phyloP scores from a whole-genome alignment of 2,888 invertebrate species.

The Gryllus longicercus region DNA sequence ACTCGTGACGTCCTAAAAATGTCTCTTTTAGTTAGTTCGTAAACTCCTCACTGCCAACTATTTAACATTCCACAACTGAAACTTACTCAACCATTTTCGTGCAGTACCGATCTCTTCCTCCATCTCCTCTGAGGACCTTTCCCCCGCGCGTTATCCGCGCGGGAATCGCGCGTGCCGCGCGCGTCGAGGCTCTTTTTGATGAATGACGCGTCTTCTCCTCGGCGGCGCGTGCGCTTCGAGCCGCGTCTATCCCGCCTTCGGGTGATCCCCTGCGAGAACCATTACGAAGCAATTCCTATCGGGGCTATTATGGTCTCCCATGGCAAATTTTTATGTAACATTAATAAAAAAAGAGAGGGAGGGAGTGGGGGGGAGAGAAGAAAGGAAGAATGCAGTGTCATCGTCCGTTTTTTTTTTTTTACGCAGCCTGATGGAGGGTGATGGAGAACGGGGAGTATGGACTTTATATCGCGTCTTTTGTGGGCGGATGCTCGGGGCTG shows the following conservation, averaged over 20 bases:
- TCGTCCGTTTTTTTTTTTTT: slow-evolving; percentile 21
- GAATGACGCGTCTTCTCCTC: not conserved
- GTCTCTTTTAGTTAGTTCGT: too few species aligned
- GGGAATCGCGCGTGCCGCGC: not conserved
- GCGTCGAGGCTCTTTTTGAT: not conserved
- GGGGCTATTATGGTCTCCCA: slow-evolving; percentile 32
- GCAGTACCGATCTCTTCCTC: too few species aligned
- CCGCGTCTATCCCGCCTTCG: not conserved
- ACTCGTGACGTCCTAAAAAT: too few species aligned
- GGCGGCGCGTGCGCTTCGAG: not conserved
- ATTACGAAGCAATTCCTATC: slow-evolving; percentile 30
- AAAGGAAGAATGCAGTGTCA: slow-evolving; percentile 26
- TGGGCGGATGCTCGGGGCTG: not conserved
- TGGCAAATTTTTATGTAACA: slow-evolving; percentile 36
- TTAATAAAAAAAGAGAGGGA: slow-evolving; percentile 31
- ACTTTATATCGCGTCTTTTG: slow-evolving; percentile 21
- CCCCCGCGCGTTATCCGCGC: too few species aligned
- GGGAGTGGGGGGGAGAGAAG: not conserved
- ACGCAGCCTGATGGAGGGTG: slow-evolving; percentile 1
- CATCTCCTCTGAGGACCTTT: too few species aligned
- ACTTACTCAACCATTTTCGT: too few species aligned
- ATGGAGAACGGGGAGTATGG: slow-evolving; percentile 3
- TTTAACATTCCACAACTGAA: too few species aligned
- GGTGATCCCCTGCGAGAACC: slow-evolving; percentile 23
- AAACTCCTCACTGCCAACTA: too few species aligned